A percentile compares a stretch with the other conserved stretches of the same genome.
Conservation (phyloP, 2,797 vertebrate species). For the Phoeniculus purpureus region DNA sequence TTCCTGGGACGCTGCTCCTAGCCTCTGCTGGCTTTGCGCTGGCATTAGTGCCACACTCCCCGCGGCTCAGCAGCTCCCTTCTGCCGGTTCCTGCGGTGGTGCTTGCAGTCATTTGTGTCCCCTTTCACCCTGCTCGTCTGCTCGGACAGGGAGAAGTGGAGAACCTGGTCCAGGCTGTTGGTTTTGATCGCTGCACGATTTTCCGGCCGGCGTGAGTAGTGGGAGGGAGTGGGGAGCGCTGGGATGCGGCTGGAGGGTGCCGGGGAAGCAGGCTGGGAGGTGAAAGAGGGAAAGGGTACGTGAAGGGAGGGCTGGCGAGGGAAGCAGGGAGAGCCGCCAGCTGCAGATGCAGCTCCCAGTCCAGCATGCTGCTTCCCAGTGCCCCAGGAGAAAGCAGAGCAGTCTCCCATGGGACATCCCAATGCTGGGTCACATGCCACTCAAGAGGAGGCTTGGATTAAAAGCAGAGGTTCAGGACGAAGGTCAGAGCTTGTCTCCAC, state of each 20-base stretch:
- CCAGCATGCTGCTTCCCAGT: neutral
- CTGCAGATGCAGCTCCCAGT: neutral
- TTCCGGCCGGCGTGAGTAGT: conserved; percentile 85
- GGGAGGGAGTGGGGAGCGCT: neutral
- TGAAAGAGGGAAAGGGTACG: neutral
- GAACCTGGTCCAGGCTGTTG: conserved; percentile 77
- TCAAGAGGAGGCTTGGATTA: neutral
- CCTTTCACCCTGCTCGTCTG: neutral
- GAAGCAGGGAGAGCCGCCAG: neutral
- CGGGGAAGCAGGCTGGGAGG: neutral
- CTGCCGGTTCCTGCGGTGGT: neutral
- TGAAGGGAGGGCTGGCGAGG: neutral
- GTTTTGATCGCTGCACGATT: conserved; percentile 82
- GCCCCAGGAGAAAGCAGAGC: neutral
- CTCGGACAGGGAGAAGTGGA: conserved; percentile 65
- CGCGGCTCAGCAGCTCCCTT: neutral
- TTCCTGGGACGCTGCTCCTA: neutral
- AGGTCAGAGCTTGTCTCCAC: neutral
- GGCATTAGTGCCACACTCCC: neutral
- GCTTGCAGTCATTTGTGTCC: neutral
- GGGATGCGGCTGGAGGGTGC: neutral
- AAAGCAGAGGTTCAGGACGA: neutral
- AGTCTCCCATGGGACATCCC: neutral
- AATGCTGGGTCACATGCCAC: fast-evolving
- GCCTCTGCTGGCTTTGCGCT: fast-evolving